phyloP scores from a whole-genome alignment of 1,140 invertebrate genomes.

The Conus ventricosus region DNA sequence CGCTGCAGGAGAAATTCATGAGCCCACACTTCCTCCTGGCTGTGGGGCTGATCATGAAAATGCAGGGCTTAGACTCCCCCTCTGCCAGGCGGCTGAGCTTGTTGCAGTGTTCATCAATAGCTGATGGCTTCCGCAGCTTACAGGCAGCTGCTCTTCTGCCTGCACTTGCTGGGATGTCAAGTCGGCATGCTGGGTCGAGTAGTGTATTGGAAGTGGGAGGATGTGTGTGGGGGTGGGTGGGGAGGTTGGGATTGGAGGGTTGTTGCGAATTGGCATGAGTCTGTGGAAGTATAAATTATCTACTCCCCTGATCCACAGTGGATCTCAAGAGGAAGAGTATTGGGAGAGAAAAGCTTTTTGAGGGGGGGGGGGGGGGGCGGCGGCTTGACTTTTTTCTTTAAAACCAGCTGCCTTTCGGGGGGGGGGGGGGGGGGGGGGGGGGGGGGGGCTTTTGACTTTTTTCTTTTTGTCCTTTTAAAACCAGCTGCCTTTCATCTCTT shows the following conservation, averaged over 20 bases:
- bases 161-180: not conserved
- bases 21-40: not conserved
- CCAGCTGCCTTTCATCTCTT: no score
- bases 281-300: not conserved
- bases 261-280: not conserved
- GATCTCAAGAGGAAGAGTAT: not conserved
- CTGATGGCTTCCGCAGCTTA: not conserved
- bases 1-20: not conserved
- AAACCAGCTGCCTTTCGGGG: no score
- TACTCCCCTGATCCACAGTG: not conserved
- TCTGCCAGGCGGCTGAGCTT: not conserved
- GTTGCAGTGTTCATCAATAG: not conserved
- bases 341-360: not conserved
- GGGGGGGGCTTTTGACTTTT: no score
- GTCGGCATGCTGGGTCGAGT: not conserved
- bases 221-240: not conserved
- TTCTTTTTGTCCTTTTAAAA: no score
- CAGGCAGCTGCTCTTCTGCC: constrained; percentile 3
- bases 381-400: no score
- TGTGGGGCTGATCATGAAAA: constrained; percentile 11
- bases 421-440: no score
- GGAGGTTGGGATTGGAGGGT: not conserved
- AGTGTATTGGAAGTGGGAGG: not conserved
- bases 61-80: constrained; percentile 7
- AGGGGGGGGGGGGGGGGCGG: not conserved